Base-by-base conservation (phyloP, 2,113 vertebrate genomes). In the Cinclus mexicanus region DNA sequence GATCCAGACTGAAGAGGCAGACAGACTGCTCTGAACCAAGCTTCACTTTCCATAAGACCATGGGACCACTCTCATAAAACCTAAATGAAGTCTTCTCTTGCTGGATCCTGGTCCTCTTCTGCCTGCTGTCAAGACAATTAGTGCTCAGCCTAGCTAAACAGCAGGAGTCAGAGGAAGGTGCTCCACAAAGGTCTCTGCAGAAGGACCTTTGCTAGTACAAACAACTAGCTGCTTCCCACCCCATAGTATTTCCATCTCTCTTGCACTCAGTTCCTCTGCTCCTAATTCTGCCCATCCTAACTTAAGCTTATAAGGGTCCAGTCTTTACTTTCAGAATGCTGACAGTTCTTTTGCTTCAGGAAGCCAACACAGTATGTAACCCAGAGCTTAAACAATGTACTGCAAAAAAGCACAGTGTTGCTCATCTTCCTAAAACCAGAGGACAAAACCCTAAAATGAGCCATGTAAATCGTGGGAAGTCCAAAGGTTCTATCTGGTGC, bases 111-210 rank as follows among this genome's bases (percentile, higher is more conserved):
- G 0, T 39, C 24, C 42, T 69, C 60, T 83, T 56, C 71, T 72
- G 1, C 39, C n/a, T 65, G 6, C 37, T 49, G 26, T 10, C 4
- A 3, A 33, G 5, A 31, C 7, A 63, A 68, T 0, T 49, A 29
- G 16, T 88, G 52, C 41, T 77, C 9, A 15, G 55, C 29, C n/a
- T 41, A 39, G 46, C 31, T 44, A 11, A 77, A 56, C 4, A 72
- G 22, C 15, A 41, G 55, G 56, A 82, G 49, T 44, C n/a, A 76
- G 24, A 56, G 31, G 49, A 83, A 53, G 37, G 22, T 69, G 24
- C 22, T 88, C n/a, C 53, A 59, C 35, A 71, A 41, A 44, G n/a
- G 10, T 35, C 37, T 60, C 50, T 71, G 41, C n/a, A 76, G 61
- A 71, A 75, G 44, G 11, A 68, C 10, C 10, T 29, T 14, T 60